These are phyloP conservation scores for Perizoma affinitatum DNA, from an alignment of 2,888 invertebrate species.

Conservation along the genomic window DNA sequence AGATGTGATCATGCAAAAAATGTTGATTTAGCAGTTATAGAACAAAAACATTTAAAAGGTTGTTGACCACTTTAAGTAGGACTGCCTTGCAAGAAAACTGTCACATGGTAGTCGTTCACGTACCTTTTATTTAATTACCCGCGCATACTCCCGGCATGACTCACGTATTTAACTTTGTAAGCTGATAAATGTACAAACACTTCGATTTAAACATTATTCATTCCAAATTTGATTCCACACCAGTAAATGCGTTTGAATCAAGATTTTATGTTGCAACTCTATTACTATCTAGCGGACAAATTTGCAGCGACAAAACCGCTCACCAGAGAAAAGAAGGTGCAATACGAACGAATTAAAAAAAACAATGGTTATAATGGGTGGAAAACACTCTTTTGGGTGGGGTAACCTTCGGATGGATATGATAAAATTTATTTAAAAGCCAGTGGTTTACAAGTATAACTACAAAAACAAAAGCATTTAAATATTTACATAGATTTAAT, in stretches of 20 bases:
- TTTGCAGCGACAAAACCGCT: background rate
- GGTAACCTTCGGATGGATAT: too few relatives aligned
- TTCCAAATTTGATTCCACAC: slow-evolving; percentile 25
- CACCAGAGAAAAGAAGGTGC: too few relatives aligned
- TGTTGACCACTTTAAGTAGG: slow-evolving; percentile 12
- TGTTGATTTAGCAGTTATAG: background rate
- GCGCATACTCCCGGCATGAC: slow-evolving; percentile 10
- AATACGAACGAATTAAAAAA: too few relatives aligned
- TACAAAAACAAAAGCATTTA: too few relatives aligned
- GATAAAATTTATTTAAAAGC: too few relatives aligned
- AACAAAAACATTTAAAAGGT: background rate
- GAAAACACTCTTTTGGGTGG: too few relatives aligned
- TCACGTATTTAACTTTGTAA: slow-evolving; percentile 15
- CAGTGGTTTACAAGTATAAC: too few relatives aligned
- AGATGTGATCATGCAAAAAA: background rate
- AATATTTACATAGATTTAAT: too few relatives aligned
- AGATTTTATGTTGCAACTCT: slow-evolving; percentile 12
- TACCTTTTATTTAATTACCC: slow-evolving; percentile 19
- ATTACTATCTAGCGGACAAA: slow-evolving; percentile 5
- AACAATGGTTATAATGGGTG: too few relatives aligned
- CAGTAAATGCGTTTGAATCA: slow-evolving; percentile 15
- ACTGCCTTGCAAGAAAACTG: slow-evolving; percentile 13
- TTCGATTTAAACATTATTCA: slow-evolving; percentile 28
- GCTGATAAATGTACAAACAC: slow-evolving; percentile 21
- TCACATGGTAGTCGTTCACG: background rate